A percentile compares a stretch with the other conserved stretches of the same genome.
Evolutionary conservation across 2,797 vertebrate species (phyloP).

Genomic region (Catamblyrhynchus diadema): DNA sequence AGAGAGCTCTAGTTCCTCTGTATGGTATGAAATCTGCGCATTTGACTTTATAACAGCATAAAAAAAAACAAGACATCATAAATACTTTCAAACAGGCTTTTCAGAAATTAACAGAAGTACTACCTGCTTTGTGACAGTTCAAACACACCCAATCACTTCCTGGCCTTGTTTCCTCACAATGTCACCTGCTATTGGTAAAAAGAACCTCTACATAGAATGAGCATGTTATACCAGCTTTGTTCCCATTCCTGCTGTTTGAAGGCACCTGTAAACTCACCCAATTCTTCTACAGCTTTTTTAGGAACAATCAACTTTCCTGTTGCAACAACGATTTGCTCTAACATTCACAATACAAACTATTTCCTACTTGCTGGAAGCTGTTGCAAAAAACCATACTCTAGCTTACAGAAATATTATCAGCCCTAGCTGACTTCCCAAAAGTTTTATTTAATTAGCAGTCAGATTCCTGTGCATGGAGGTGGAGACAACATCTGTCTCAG

Average conservation of each 20-base stretch:
- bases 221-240: neutral
- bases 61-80: neutral
- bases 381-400: neutral
- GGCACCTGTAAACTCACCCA: neutral
- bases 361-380: neutral
- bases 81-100: neutral
- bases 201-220: neutral
- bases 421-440: neutral
- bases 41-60: neutral
- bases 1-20: neutral
- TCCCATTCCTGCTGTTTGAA: neutral
- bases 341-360: neutral
- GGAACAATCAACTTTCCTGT: neutral
- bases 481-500: slow-evolving; percentile 6
- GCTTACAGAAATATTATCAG: neutral
- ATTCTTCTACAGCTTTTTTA: neutral
- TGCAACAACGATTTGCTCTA: fast-evolving
- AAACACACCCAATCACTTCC: neutral
- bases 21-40: neutral
- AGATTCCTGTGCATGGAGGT: neutral
- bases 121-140: neutral
- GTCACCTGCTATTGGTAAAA: neutral
- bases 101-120: neutral
- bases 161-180: neutral
- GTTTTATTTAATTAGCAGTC: slow-evolving; percentile 17